Base-by-base conservation (phyloP, 2,888 invertebrate species). In the Brenthis hecate region DNA sequence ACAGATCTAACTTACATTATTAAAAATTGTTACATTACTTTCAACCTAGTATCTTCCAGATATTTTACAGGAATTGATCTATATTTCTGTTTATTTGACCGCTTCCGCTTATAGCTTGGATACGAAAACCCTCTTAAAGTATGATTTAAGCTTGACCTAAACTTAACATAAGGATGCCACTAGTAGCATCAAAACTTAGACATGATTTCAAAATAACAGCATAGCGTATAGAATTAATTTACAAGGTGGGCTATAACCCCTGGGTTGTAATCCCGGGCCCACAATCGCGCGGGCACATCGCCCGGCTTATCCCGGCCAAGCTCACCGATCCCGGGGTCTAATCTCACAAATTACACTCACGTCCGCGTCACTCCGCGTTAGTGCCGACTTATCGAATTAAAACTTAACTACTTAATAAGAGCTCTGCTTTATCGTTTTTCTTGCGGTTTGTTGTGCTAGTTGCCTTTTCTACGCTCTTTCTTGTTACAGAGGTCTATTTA, bases 271-370 rank as follows among this genome's bases (percentile, higher is more conserved):
- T 67, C 63, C 69, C 66, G 65, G 61, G 62, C 16, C 70, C 65
- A 70, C 69, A 73, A 71, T 74, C 72, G 70, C 54, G 65, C 63
- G 69, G 71, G 66, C 68, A 65, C 67, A 70, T 66, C 66, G 32
- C 67, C 66, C 69, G 53, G 72, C 63, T 72, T 70, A 72, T 69
- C 71, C 67, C 51, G 66, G 51, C 54, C 64, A 56, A 64, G 58
- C 53, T 63, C 62, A 19, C 36, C 65, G 64, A 63, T 71, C 57
- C 66, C 68, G 63, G 72, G 19, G 36, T 64, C 67, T 74, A 73
- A 73, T 75, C 74, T 72, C 71, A 70, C 73, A 70, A 73, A 75
- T 73, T 71, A 73, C 71, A 71, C 73, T 72, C 72, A 72, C 72
- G 66, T 70, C 53, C 63, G 57, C 60, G 65, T 69, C 70, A 68